Base-by-base conservation (phyloP, 2,888 invertebrate species). In the Morpho achilles region DNA sequence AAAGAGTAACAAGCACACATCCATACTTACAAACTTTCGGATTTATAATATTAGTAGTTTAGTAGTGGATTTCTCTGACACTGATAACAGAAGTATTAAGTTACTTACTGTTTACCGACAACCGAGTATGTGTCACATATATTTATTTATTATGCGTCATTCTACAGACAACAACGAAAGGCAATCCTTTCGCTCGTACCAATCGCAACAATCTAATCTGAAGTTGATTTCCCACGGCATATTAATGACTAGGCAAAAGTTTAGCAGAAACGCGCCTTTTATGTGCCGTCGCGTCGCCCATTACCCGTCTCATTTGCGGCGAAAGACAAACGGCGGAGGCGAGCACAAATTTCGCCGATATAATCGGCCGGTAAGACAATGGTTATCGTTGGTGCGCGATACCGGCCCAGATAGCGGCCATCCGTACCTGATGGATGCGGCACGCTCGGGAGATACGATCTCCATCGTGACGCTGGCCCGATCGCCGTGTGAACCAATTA, bases 291-390 rank as follows among this genome's bases (percentile, higher is more conserved):
- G 76, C 71, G 70, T 75, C 73, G 72, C 67, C 81, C 76, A 85
- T 71, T 70, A 84, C 76, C 77, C 78, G 81, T 80, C 82, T 88
- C 88, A 88, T 89, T 90, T 87, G 90, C 85, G 87, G 88, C 81
- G 77, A 76, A 80, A 87, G 83, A 87, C 88, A 86, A 87, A 87
- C 87, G 86, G 74, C 73, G 73, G 74, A 81, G 81, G 84, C 80
- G 82, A 81, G 81, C 85, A 84, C 84, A 85, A 87, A 86, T 86
- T 86, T 86, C 75, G 80, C 84, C 79, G 89, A 89, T 89, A 85
- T 79, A 82, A 89, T 89, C 87, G 77, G 74, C 70, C 75, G 58
- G 66, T 69, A 71, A 72, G 69, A 73, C 73, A 72, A 70, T 72
- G 84, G 86, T 86, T 87, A 88, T 87, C 88, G 79, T 74, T 74